Base-by-base conservation (phyloP, 2,888 invertebrate genomes). In the Tiliacea aurago region DNA sequence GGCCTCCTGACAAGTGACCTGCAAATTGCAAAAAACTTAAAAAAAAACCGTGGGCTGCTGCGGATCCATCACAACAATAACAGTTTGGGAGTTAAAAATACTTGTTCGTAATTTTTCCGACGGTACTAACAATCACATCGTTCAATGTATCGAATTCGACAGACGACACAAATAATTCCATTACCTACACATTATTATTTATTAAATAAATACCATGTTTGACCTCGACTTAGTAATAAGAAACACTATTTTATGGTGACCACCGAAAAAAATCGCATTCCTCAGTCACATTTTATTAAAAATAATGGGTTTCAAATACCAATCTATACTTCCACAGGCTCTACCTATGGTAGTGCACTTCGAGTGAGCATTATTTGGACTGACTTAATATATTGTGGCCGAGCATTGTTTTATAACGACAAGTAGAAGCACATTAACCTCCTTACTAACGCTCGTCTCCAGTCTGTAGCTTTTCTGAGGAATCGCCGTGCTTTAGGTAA, bases 141-240 rank as follows among this genome's bases (percentile, higher is more conserved):
- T 61, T 62, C 59, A 61, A 63, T 62, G 37, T 81, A 47, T 72
- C 41, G 4, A 37, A 37, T 37, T 37, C 37, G 37, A 37, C 37
- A 37, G 37, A 6, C 45, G 61, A 43, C 64, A 76, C 49, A 74
- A 76, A 59, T 74, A 47, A 73, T 53, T 71, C 43, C 13, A 43
- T 65, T 61, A 28, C 28, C 28, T 28, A 73, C 41, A 59, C 23
- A 61, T 37, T 20, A 81, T 53, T 63, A 58, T 56, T 65, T 76
- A 59, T 49, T 47, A 63, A 2, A 53, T 59, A 62, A 47, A 55
- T 80, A 79, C 79, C 81, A 72, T 86, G 66, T 68, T 71, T 72
- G 68, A 74, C 85, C 84, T 58, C 80, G 83, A 70, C 43, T 68
- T 71, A 23, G 18, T 81, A 43, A 64, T 79, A 66, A 62, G 37